phyloP scores from a whole-genome alignment of 2,113 vertebrate genomes.

The Chaetura pelagica region DNA sequence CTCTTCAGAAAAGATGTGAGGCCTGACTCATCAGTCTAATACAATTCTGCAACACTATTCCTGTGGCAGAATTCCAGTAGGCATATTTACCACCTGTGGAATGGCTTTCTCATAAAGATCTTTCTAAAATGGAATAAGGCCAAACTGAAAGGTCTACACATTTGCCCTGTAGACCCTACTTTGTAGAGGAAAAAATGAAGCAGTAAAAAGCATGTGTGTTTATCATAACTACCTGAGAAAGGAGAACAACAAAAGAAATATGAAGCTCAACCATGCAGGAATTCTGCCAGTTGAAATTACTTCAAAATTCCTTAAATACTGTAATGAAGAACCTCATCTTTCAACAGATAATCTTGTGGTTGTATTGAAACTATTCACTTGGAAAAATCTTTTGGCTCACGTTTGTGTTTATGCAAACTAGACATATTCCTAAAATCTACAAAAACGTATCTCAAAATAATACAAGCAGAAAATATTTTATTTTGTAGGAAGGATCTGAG shows the following conservation, averaged over 20 bases:
- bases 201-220: neutral
- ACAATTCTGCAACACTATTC: neutral
- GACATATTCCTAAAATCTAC: neutral
- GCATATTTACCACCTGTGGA: neutral
- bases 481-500: neutral
- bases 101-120: neutral
- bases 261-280: neutral
- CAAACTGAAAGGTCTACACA: neutral
- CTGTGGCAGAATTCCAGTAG: neutral
- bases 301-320: neutral
- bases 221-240: neutral
- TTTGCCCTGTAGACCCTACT: neutral
- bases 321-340: neutral
- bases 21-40: conserved; percentile 26
- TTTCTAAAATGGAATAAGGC: neutral
- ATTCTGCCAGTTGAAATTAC: neutral
- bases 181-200: neutral
- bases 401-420: neutral
- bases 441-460: neutral
- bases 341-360: neutral
- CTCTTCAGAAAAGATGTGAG: neutral
- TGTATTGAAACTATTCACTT: neutral
- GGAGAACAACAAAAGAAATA: neutral
- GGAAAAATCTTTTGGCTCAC: neutral
- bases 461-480: neutral